Evolutionary conservation across 2,113 vertebrate species (phyloP).

Genomic region (Egretta garzetta): DNA sequence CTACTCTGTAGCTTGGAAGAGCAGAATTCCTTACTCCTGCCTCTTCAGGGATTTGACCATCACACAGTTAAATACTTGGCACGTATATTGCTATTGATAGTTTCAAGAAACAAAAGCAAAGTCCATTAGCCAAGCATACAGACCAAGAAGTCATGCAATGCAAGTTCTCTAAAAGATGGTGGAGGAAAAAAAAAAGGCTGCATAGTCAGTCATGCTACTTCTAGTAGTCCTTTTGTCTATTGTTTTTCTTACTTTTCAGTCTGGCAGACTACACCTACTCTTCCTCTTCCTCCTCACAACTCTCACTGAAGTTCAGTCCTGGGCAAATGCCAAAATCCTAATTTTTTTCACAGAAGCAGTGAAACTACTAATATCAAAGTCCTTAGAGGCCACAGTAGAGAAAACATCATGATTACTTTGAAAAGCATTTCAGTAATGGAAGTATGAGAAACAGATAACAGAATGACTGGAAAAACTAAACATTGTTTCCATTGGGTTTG

Average conservation of each 20-base stretch:
- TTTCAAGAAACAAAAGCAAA: conserved; percentile 5
- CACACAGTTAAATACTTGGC: background rate
- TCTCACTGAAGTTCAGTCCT: background rate
- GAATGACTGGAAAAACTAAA: background rate
- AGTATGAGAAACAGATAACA: background rate
- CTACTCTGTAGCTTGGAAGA: background rate
- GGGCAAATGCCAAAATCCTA: background rate
- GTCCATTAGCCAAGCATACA: background rate
- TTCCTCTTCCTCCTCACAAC: background rate
- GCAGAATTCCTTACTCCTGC: background rate
- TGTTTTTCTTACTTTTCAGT: background rate
- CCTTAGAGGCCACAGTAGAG: background rate
- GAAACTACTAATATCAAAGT: background rate
- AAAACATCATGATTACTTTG: background rate
- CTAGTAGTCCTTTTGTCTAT: background rate
- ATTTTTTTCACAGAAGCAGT: background rate
- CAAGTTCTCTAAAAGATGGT: background rate
- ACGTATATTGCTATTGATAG: background rate
- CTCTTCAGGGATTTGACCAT: background rate
- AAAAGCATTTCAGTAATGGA: background rate
- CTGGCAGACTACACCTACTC: background rate
- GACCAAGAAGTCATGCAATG: background rate
- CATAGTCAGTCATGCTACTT: background rate
- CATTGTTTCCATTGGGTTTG: background rate
- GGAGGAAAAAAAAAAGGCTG: background rate